Evolutionary conservation across 2,113 vertebrate species (phyloP).

Genomic region (Hippocampus comes): DNA sequence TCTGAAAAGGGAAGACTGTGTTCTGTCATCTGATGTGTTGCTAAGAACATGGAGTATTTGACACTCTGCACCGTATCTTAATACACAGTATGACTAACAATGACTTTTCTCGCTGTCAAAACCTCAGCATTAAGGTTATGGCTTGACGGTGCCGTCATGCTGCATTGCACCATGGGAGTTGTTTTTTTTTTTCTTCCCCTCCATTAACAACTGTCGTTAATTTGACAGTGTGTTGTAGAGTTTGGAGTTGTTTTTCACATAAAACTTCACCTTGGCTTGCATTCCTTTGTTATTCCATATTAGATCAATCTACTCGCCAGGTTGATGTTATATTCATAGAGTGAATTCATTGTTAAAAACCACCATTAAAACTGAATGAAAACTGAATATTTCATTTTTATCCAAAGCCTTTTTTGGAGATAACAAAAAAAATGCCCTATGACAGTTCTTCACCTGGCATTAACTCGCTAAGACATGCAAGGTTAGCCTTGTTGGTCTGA

Average conservation of each 20-base stretch:
- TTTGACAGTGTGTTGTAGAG: no score
- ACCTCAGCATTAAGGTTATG: not conserved
- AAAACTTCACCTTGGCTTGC: not conserved
- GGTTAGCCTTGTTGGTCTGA: not conserved
- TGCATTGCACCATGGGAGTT: not conserved
- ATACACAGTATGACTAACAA: not conserved
- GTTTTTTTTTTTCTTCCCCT: not conserved
- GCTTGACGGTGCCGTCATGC: not conserved
- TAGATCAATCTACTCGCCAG: not conserved
- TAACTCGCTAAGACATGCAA: not conserved
- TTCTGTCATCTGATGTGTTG: not conserved
- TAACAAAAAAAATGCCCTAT: not conserved
- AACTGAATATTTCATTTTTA: not conserved
- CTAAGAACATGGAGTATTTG: slow-evolving; percentile 2
- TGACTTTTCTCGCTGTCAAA: not conserved
- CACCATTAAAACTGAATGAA: not conserved
- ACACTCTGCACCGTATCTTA: not conserved
- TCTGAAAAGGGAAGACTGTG: not conserved
- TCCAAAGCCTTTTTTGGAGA: not conserved
- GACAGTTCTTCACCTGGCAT: not conserved
- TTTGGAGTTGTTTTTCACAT: no score
- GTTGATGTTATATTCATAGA: not conserved
- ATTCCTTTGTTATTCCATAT: not conserved
- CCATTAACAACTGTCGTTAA: no score
- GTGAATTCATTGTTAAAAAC: not conserved